phyloP scores from a whole-genome alignment of 2,113 vertebrate species.

The Rutilus rutilus region DNA sequence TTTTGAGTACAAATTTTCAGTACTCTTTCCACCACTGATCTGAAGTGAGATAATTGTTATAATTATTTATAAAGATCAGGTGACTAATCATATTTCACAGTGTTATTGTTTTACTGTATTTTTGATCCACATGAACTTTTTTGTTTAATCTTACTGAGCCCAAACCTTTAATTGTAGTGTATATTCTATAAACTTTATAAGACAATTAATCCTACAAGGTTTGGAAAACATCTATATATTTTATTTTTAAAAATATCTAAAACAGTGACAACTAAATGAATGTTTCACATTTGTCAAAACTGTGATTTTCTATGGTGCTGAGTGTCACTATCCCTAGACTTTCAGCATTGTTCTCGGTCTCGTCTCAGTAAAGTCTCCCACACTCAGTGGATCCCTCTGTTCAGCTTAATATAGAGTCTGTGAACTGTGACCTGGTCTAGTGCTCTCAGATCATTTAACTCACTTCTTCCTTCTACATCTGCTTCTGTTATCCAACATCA shows the following conservation, averaged over 20 bases:
- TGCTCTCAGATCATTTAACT: conserved; percentile 45
- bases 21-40: too few species aligned
- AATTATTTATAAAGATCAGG: too few species aligned
- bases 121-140: too few species aligned
- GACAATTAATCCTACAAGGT: not conserved
- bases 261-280: too few species aligned
- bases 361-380: conserved; percentile 20
- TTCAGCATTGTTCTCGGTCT: not conserved
- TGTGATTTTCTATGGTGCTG: not conserved
- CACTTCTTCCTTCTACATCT: conserved; percentile 42
- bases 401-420: conserved; percentile 33
- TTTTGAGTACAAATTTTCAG: too few species aligned
- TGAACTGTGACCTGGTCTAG: conserved; percentile 42
- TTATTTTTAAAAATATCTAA: too few species aligned
- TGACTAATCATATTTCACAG: too few species aligned
- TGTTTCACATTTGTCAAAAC: not conserved
- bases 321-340: not conserved
- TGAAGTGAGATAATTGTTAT: too few species aligned
- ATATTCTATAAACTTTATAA: not conserved
- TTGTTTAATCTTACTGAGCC: not conserved
- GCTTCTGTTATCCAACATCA: conserved; percentile 50
- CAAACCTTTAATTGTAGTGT: not conserved
- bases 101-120: too few species aligned
- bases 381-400: conserved; percentile 24
- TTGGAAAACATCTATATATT: not conserved